Base-by-base conservation (phyloP, 2,888 invertebrate genomes). In the Petrophora chlorosata region DNA sequence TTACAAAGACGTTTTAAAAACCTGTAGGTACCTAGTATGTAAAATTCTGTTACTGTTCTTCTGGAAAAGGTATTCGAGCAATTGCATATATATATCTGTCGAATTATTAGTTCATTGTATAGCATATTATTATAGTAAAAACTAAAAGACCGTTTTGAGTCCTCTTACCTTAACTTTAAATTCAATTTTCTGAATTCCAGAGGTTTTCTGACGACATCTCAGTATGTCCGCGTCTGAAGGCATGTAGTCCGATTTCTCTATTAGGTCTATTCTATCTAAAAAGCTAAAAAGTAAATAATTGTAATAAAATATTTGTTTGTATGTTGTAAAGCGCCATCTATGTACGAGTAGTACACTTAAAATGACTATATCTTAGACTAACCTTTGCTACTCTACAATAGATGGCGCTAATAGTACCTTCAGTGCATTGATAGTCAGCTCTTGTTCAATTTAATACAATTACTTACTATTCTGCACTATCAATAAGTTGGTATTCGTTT, bases 401-500 rank as follows among this genome's bases (percentile, higher is more conserved):
- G 59, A 62, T 63, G 52, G 48, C 55, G 45, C 10, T 44, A 2
- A n/a, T 19, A 7, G 1, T 19, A 19, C 19, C 1, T 19, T 2
- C 19, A 19, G n/a, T 7, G 23, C 17, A 17, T 4, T 17, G 17
- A 17, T 17, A 4, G 17, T 17, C 5, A 17, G 3, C 5, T 4
- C 5, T 3, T 4, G 17, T 17, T 17, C 17, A 17, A 17, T 3
- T 17, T 17, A 13, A n/a, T n/a, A n/a, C n/a, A n/a, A n/a, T 14
- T 19, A 28, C 94, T 93, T 87, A 96, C 96, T 96, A 95, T 91
- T 95, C 94, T 5, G 96, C 94, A 70, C 95, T 95, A 67, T 96
- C 96, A 29, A 96, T 93, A 1, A 96, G 85, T 68, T 95, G 95
- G 69, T 94, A 96, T 75, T 95, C 95, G 73, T 94, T 94, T 0